These are phyloP conservation scores for Amazona vittata DNA, from an alignment of 2,113 vertebrate species.

Conservation along the genomic window DNA sequence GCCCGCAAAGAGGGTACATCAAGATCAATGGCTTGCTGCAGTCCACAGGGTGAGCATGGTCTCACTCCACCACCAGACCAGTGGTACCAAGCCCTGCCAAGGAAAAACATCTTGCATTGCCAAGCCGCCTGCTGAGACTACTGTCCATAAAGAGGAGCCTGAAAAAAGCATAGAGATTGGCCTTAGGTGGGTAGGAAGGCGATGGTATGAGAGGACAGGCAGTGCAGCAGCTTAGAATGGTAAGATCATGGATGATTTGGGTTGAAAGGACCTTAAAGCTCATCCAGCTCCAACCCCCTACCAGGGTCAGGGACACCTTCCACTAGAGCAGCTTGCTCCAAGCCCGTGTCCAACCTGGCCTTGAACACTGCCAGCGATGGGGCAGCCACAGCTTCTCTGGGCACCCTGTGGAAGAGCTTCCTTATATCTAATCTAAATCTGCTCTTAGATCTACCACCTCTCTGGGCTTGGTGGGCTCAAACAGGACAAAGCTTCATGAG, in stretches of 20 bases:
- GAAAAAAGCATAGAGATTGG: neutral
- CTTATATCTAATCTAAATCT: neutral
- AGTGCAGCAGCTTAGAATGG: fast-evolving
- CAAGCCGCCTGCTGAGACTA: neutral
- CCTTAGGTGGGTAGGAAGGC: neutral
- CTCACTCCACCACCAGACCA: neutral
- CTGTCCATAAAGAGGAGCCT: neutral
- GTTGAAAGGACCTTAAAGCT: neutral
- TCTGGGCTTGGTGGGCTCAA: neutral
- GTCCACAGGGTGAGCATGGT: neutral
- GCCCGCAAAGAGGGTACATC: neutral
- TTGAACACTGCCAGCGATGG: fast-evolving
- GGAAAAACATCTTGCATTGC: neutral
- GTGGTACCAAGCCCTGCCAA: neutral
- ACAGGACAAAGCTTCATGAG: neutral
- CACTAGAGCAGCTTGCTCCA: neutral
- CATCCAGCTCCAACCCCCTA: fast-evolving
- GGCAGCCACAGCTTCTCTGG: neutral
- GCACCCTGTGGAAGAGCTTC: neutral
- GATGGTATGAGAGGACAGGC: neutral
- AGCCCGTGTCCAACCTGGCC: fast-evolving
- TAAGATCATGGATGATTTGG: neutral
- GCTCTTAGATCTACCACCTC: neutral
- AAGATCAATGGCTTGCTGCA: neutral
- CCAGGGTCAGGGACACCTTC: neutral